Evolutionary conservation across 2,888 invertebrate genomes (phyloP), one percentile per base, ranked within the genome.

Genomic region (Drosophila buzzatii): DNA sequence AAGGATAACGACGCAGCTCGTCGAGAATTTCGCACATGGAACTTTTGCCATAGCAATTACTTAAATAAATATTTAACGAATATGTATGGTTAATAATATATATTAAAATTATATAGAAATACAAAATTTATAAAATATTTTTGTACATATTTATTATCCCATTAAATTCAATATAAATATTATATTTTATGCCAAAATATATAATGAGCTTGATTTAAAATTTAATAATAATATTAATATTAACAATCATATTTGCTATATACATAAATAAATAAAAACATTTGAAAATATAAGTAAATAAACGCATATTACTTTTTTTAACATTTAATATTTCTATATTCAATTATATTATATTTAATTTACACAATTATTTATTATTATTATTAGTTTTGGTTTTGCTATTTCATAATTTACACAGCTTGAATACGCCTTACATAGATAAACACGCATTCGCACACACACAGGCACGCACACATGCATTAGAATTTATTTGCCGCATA

Each of bases 1-100:
- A 27, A 62, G 58, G 62, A 58, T 57, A 61, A 42, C 61, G 42
- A 55, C 55, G n/a, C 55, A 42, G 42, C 41, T 33, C 55, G 55
- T 16, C 56, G 33, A 33, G 23, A 41, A 35, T 23, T 27, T 35
- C 12, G 31, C 59, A 59, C 58, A 37, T 44, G 57, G 57, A 62
- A 27, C 23, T 49, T n/a, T 55, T 42, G 55, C 55, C 33, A 44
- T 35, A 44, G 63, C 39, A 63, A 47, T 59, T 63, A 41, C 33
- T 64, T 20, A 33, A 23, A 47, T n/a, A 47, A 31, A 49, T 59
- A 27, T 49, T 49, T 59, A 18, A 47, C 12, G 14, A 14, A 10
- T 27, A 2, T 9, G 18, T 37, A 18, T 18, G 18, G 18, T 14
- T 9, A 18, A 42, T 14, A 23, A 45, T 45, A 45, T 16, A 45